Base-by-base conservation (phyloP, 35 echinoderm and acorn worm species). In the Hemicentrotus pulcherrimus region DNA sequence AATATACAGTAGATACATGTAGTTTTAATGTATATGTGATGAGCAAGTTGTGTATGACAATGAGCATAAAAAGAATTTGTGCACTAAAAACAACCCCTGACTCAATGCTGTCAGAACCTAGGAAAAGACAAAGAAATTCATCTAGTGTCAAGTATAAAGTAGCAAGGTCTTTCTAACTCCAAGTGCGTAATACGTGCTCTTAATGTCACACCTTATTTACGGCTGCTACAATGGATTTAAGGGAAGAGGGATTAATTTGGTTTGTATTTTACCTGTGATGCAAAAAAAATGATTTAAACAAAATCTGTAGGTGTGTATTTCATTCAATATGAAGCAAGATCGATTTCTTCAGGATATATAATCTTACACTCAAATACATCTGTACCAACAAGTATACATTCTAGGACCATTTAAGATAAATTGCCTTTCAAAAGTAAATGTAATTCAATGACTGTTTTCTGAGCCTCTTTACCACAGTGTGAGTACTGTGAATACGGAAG, bases 61-160 rank as follows among this genome's bases (percentile, higher is more conserved):
- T 97, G 47, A 46, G 92, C 50, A 45, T 97, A 99, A 47, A 96
- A 95, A 78, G 97, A 99, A 85, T 99, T 32, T 1, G 46, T 9
- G 97, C 87, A 97, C 98, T 32, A 96, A 96, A 94, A 97, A 97
- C 96, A 96, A 99, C 86, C 96, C 97, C 95, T 94, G 97, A 41
- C 98, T 97, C 14, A 99, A 96, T 46, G 98, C 98, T 88, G 98
- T 99, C 94, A 99, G 97, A 97, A 99, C 95, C 98, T 99, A 94
- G 33, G 46, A 7, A 61, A 52, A 46, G 94, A 16, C 18, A 9
- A 4, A 86, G 31, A 86, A 94, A 94, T 48, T 41, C 35, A 41
- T 41, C 35, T 41, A 41, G 35, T 41, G 35, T 41, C 35, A 41
- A 41, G 35, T 41, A 92, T n/a, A n/a, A n/a, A 18, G 97, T 94